phyloP scores from a whole-genome alignment of 2,113 vertebrate genomes.

The Noctilio leporinus region DNA sequence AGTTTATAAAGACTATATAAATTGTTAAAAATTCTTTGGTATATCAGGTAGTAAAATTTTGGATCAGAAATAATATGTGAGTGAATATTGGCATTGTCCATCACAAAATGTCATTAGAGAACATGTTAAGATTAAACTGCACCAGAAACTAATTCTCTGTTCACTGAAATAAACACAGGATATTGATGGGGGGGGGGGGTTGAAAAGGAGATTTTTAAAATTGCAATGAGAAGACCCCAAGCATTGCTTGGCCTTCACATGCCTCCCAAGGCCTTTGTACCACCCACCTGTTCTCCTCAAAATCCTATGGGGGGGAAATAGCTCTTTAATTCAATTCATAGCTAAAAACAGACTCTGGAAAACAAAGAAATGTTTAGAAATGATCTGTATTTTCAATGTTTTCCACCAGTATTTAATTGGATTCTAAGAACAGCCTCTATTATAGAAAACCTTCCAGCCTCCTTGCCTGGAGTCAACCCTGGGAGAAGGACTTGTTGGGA shows the following conservation, averaged over 20 bases:
- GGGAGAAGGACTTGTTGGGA: not conserved
- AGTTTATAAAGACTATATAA: too few relatives aligned
- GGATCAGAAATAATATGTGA: too few relatives aligned
- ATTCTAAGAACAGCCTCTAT: not conserved
- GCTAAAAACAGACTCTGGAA: not conserved
- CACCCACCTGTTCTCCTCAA: not conserved
- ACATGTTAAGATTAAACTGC: too few relatives aligned
- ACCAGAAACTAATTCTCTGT: too few relatives aligned
- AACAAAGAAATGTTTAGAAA: not conserved
- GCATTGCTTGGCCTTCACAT: not conserved
- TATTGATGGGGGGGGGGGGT: too few relatives aligned
- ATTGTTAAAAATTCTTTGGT: too few relatives aligned
- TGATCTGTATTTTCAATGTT: not conserved
- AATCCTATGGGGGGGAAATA: not conserved
- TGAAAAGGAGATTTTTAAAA: not conserved
- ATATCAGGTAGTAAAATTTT: too few relatives aligned
- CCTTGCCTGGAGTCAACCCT: accelerated
- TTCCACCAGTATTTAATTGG: too few relatives aligned
- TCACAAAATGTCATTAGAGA: too few relatives aligned
- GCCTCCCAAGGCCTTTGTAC: accelerated
- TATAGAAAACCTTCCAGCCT: not conserved
- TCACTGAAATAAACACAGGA: too few relatives aligned
- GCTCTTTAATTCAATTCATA: not conserved
- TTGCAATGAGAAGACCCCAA: not conserved
- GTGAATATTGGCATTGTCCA: too few relatives aligned